A percentile compares a stretch with the other conserved stretches of the same genome.
Evolutionary conservation across 1,140 invertebrate species (phyloP).

Genomic region (Drosophila parabipectinata): DNA sequence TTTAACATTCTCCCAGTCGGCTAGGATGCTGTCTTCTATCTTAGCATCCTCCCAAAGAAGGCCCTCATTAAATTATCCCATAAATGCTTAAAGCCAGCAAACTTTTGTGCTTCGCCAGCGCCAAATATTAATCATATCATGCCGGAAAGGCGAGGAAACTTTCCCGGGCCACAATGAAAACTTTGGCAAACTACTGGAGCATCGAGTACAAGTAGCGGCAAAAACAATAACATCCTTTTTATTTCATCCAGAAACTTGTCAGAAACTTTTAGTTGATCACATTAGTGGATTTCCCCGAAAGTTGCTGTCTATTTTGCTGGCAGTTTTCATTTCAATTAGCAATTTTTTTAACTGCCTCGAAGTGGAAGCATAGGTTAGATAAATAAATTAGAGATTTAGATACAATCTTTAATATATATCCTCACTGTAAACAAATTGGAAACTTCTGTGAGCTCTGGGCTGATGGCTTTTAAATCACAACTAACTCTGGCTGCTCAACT

Average conservation of each 20-base stretch:
- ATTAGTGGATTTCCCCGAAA: slow-evolving; percentile 17
- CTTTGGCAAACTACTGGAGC: slow-evolving; percentile 46
- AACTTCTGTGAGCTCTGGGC: not conserved
- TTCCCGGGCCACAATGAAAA: slow-evolving; percentile 61
- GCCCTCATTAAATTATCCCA: slow-evolving; percentile 34
- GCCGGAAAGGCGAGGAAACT: slow-evolving; percentile 33
- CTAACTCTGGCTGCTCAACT: slow-evolving; percentile 27
- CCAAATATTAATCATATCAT: slow-evolving; percentile 71
- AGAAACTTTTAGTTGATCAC: slow-evolving; percentile 27
- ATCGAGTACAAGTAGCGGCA: slow-evolving; percentile 22
- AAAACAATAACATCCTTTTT: slow-evolving; percentile 37
- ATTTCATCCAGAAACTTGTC: slow-evolving; percentile 24
- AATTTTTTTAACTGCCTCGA: slow-evolving; percentile 16
- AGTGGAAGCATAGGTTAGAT: not conserved
- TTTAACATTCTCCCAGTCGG: slow-evolving; percentile 33
- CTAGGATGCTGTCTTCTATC: not conserved
- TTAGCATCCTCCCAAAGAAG: not conserved
- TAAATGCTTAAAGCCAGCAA: slow-evolving; percentile 23
- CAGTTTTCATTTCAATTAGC: slow-evolving; percentile 31
- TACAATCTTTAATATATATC: too few species aligned
- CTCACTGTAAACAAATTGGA: too few species aligned
- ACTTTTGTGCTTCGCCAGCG: slow-evolving; percentile 28
- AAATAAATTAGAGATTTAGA: too few species aligned
- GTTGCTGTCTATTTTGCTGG: not conserved
- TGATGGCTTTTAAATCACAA: slow-evolving; percentile 35